These are phyloP conservation scores for Cercopithecus hamlyni DNA, from an alignment of 2,797 vertebrate genomes.

Conservation along the genomic window DNA sequence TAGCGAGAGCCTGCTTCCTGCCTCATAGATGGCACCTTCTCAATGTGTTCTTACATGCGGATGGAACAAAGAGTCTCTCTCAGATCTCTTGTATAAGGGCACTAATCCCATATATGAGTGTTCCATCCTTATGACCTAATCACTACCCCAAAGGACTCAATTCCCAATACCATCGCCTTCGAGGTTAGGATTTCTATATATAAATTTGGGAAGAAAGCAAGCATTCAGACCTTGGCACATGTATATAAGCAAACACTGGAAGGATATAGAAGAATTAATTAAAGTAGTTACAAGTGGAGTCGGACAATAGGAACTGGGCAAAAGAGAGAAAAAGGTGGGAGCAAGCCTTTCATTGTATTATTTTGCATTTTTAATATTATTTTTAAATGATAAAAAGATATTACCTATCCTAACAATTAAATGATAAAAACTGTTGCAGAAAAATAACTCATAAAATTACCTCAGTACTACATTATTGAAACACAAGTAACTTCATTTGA, in stretches of 20 bases:
- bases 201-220: neutral
- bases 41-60: neutral
- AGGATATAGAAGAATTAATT: neutral
- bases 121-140: neutral
- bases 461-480: neutral
- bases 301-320: neutral
- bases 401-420: neutral
- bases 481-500: slow-evolving; percentile 43
- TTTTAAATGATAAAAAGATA: slow-evolving; percentile 35
- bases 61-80: neutral
- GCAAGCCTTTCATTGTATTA: neutral
- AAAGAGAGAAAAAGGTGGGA: neutral
- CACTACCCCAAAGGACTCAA: neutral
- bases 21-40: neutral
- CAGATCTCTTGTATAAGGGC: neutral
- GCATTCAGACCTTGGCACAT: neutral
- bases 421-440: slow-evolving; percentile 14
- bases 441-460: slow-evolving; percentile 21
- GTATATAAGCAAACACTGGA: neutral
- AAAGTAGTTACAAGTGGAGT: neutral
- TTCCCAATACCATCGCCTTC: neutral
- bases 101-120: neutral
- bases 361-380: slow-evolving; percentile 1
- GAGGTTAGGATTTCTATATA: neutral
- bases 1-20: neutral